phyloP scores from a whole-genome alignment of 2,797 vertebrate species.

The Remorina albescens region DNA sequence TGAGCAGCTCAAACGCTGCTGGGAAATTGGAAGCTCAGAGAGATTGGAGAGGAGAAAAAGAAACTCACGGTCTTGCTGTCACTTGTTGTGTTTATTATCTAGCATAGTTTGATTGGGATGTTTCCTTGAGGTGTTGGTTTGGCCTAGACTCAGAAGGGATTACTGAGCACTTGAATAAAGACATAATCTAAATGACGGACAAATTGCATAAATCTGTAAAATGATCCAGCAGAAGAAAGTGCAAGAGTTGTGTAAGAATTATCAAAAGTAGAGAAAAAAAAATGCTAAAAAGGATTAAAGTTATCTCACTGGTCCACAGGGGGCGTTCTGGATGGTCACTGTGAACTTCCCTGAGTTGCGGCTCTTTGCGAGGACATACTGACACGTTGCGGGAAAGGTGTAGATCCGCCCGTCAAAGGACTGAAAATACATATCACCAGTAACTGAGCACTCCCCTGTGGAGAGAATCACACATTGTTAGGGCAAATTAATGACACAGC shows the following conservation, averaged over 20 bases:
- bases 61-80: slow-evolving; percentile 68
- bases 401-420: slow-evolving; percentile 94
- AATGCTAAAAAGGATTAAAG: neutral
- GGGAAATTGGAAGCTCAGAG: slow-evolving; percentile 78
- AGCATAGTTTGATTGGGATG: slow-evolving; percentile 61
- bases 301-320: slow-evolving; percentile 92
- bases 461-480: neutral
- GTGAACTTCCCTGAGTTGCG: slow-evolving; percentile 89
- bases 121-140: slow-evolving; percentile 44
- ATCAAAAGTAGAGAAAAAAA: too few species aligned
- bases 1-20: slow-evolving; percentile 74
- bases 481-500: neutral
- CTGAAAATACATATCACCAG: slow-evolving; percentile 92
- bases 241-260: neutral
- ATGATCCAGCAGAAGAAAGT: slow-evolving; percentile 10
- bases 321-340: slow-evolving; percentile 91
- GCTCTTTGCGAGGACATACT: slow-evolving; percentile 95
- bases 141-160: slow-evolving; percentile 36
- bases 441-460: slow-evolving; percentile 94
- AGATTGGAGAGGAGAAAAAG: slow-evolving; percentile 52
- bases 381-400: slow-evolving; percentile 92
- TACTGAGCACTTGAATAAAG: slow-evolving; percentile 54
- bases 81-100: slow-evolving; percentile 75
- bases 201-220: slow-evolving; percentile 42
- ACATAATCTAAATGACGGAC: slow-evolving; percentile 64